Evolutionary conservation across 30 jellyfish, hydroid and myxozoan genomes (phyloP).

Genomic region (Clytia hemisphaerica): DNA sequence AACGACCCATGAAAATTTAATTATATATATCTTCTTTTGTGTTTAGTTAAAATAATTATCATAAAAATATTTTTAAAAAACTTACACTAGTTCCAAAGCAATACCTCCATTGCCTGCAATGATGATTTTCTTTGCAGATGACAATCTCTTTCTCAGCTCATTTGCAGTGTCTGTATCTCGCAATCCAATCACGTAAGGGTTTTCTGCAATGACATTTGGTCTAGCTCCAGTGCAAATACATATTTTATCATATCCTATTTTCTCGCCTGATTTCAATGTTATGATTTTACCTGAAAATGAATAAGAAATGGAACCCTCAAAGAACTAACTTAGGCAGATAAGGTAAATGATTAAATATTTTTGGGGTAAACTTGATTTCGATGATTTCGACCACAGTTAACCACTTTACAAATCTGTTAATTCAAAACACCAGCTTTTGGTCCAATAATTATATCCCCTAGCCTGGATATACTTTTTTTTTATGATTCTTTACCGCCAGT

Average conservation of each 20-base stretch:
- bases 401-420: too few species aligned
- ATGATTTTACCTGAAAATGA: slow-evolving; percentile 18
- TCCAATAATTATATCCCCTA: too few species aligned
- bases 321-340: too few species aligned
- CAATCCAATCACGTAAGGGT: slow-evolving; percentile 50
- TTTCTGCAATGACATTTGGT: slow-evolving; percentile 51
- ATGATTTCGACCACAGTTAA: too few species aligned
- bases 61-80: neutral
- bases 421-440: too few species aligned
- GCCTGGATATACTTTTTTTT: too few species aligned
- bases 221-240: slow-evolving; percentile 85
- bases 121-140: slow-evolving; percentile 47
- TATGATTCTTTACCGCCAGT: too few species aligned
- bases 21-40: neutral
- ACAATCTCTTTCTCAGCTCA: slow-evolving; percentile 35
- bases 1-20: too few species aligned
- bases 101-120: slow-evolving; percentile 97
- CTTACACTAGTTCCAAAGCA: slow-evolving; percentile 93
- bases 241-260: slow-evolving; percentile 35
- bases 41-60: neutral
- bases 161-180: slow-evolving; percentile 91
- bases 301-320: too few species aligned
- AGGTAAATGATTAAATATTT: too few species aligned
- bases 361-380: too few species aligned
- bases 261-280: slow-evolving; percentile 18